Evolutionary conservation across 2,113 vertebrate genomes (phyloP).

Genomic region (Elaphurus davidianus): DNA sequence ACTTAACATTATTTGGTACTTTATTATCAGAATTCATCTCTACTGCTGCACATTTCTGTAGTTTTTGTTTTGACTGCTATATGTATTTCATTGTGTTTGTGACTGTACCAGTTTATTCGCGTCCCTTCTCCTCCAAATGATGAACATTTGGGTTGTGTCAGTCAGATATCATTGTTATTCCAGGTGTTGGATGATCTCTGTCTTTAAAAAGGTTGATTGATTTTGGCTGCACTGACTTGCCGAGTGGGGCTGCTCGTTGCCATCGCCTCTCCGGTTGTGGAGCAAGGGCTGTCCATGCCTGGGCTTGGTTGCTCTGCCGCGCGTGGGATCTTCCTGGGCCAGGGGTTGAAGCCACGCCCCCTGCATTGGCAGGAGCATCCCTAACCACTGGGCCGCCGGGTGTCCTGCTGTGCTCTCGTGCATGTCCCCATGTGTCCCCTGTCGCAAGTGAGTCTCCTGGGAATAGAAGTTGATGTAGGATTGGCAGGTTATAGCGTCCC

Average conservation of each 20-base stretch:
- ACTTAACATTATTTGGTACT: background rate
- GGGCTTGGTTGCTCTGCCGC: background rate
- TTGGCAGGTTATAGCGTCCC: background rate
- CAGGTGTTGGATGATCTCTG: background rate
- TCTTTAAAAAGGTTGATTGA: background rate
- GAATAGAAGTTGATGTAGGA: background rate
- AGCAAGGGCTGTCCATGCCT: fast-evolving
- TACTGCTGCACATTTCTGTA: background rate
- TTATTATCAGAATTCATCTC: background rate
- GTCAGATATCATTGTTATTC: background rate
- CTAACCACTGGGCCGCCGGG: background rate
- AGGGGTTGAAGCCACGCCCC: fast-evolving
- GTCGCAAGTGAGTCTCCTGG: background rate
- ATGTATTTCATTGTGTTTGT: background rate
- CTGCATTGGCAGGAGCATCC: background rate
- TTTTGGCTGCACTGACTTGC: background rate
- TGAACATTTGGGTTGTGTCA: background rate
- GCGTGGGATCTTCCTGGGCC: background rate
- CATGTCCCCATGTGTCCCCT: background rate
- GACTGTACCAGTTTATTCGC: too few relatives aligned
- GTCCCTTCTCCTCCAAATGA: background rate
- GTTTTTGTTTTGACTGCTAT: background rate
- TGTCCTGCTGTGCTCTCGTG: background rate
- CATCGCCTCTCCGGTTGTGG: background rate
- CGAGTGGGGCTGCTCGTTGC: background rate